A percentile compares a stretch with the other conserved stretches of the same genome.
These are phyloP conservation scores for Leiothrix lutea DNA, from an alignment of 2,113 vertebrate genomes.

Conservation along the genomic window DNA sequence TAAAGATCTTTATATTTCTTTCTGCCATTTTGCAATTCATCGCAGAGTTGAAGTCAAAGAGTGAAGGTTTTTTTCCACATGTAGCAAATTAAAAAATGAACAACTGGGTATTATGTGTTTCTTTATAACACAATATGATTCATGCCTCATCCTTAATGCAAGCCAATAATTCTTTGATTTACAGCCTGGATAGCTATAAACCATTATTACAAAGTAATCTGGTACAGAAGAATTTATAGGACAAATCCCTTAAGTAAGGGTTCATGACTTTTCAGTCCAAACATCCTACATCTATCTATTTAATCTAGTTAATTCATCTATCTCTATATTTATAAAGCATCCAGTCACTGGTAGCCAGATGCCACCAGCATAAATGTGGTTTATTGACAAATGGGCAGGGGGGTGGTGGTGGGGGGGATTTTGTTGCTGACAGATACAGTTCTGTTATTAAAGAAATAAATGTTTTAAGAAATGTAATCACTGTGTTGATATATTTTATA, in stretches of 20 bases:
- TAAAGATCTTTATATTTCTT: constrained; percentile 1
- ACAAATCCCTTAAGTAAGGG: constrained; percentile 52
- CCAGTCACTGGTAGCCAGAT: not conserved
- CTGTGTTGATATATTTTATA: not conserved
- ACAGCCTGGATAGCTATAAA: constrained; percentile 8
- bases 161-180: constrained; percentile 21
- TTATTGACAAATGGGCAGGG: not conserved
- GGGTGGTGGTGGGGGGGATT: rapidly evolving
- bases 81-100: constrained; percentile 2
- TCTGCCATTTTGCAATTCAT: constrained; percentile 5
- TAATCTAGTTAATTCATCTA: constrained; percentile 45
- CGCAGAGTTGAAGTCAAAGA: not conserved
- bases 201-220: constrained; percentile 27
- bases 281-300: constrained; percentile 15
- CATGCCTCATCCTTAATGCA: not conserved
- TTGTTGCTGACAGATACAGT: not conserved
- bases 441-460: constrained; percentile 5
- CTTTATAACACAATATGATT: not conserved
- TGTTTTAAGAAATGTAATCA: not conserved
- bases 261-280: not conserved
- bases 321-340: not conserved
- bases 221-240: constrained; percentile 40
- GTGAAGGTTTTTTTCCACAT: not conserved
- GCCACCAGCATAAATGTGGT: not conserved
- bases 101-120: not conserved